Base-by-base conservation (phyloP, 2,113 vertebrate genomes). In the Nanorana parkeri region DNA sequence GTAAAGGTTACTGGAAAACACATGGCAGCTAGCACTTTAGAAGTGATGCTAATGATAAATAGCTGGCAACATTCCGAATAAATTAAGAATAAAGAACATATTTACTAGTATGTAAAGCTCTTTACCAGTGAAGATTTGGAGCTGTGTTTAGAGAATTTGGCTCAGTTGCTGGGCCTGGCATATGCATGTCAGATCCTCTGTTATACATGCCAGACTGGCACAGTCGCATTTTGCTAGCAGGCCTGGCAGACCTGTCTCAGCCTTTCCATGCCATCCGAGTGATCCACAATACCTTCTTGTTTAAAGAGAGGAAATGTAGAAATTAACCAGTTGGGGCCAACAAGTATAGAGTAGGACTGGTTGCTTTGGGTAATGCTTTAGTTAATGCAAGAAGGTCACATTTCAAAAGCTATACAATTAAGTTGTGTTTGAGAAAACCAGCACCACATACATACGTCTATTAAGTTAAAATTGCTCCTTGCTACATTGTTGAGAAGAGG, bases 1-100 rank as follows among this genome's bases (percentile, higher is more conserved):
- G 92, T 90, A 89, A 89, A 88, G 86, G 90, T 36, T 36, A 91
- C 92, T 93, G 89, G 89, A 93, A 36, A 32, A 36, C 5, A 90
- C 60, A 77, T 84, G 90, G 91, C 90, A 90, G 89, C 86, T 88
- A 88, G 86, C 82, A 92, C 88, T 88, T 90, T 78, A 85, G 85
- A 90, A 91, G 89, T 92, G 77, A 88, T 85, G 84, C 89, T 90
- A 87, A 85, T 82, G 79, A 80, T 61, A 85, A 90, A 91, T 28
- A 24, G 13, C 41, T 41, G 51, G 51, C 24, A 58, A 32, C n/a
- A 23, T 3, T 28, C 17, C 88, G 85, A 81, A 85, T 61, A 73
- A 77, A 78, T 86, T 20, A 51, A 64, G n/a, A 52, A 23, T 19
- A 47, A 47, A 67, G 10, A 78, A 64, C 24, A 13, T 67, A 55